Percentiles rank a stretch among this genome's conserved stretches.
phyloP scores from a whole-genome alignment of 2,113 vertebrate genomes.

The Gallinago media region DNA sequence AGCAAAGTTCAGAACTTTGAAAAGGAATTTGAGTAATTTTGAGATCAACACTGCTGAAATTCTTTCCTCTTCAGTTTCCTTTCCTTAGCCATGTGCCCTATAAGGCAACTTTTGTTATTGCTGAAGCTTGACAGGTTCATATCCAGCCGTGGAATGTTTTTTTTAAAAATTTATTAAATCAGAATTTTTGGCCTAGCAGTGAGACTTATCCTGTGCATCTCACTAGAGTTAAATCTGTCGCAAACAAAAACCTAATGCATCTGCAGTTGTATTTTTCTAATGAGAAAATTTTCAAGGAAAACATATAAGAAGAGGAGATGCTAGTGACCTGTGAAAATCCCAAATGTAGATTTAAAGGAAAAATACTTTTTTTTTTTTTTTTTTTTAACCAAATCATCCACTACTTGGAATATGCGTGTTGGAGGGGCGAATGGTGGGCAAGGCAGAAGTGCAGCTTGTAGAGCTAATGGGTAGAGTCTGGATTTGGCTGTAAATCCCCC shows the following conservation, averaged over 20 bases:
- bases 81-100: neutral
- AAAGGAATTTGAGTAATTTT: conserved; percentile 3
- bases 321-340: neutral
- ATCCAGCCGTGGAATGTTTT: neutral
- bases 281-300: neutral
- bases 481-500: neutral
- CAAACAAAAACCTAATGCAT: neutral
- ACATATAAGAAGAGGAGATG: neutral
- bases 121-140: neutral
- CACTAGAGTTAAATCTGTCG: neutral
- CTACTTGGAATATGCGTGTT: neutral
- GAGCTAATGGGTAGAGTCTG: neutral
- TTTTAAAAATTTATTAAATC: neutral
- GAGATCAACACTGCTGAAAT: neutral
- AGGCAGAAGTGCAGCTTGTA: neutral
- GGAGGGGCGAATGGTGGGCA: neutral
- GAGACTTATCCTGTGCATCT: neutral
- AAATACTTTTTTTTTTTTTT: neutral
- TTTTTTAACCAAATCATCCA: neutral
- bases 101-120: neutral
- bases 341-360: neutral
- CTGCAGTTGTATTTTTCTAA: neutral
- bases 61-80: conserved; percentile 3
- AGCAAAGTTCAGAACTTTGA: conserved; percentile 23
- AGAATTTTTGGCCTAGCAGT: neutral